Conservation (phyloP, 2,888 invertebrate genomes). For the Drosophila mayaguana region DNA sequence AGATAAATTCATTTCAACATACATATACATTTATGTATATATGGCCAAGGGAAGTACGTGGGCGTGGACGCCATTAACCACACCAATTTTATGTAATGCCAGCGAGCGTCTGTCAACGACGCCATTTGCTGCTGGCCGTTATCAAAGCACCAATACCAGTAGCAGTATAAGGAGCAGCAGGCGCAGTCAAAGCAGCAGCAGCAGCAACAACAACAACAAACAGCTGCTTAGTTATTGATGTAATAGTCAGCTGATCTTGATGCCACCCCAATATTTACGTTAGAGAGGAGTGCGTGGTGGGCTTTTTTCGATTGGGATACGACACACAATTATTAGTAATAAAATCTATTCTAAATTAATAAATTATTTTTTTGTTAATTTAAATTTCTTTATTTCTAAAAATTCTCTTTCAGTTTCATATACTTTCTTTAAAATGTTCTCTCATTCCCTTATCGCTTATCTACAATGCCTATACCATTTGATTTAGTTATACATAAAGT, state of each 20-base stretch:
- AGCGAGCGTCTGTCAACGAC: constrained; percentile 40
- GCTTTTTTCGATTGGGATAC: background rate
- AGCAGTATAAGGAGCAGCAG: constrained; percentile 33
- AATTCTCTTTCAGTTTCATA: background rate
- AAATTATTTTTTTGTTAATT: background rate
- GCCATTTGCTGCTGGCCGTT: constrained; percentile 61
- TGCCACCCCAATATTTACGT: constrained; percentile 38
- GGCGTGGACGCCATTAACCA: constrained; percentile 43
- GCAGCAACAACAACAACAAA: constrained; percentile 40
- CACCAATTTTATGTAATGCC: constrained; percentile 63
- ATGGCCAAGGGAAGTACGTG: constrained; percentile 51
- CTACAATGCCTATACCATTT: background rate
- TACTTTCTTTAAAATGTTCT: background rate
- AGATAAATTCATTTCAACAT: constrained; percentile 22
- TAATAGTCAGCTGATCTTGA: constrained; percentile 60
- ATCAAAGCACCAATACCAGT: constrained; percentile 52
- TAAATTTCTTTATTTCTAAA: background rate
- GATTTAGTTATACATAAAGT: background rate
- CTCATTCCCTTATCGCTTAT: background rate
- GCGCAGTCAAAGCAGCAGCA: constrained; percentile 45
- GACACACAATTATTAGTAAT: too few relatives aligned
- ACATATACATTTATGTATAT: constrained; percentile 14
- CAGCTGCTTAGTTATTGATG: constrained; percentile 62
- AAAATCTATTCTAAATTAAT: background rate
- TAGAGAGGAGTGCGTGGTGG: constrained; percentile 1